phyloP scores from a whole-genome alignment of 2,888 invertebrate species.

The Fragum sueziense region DNA sequence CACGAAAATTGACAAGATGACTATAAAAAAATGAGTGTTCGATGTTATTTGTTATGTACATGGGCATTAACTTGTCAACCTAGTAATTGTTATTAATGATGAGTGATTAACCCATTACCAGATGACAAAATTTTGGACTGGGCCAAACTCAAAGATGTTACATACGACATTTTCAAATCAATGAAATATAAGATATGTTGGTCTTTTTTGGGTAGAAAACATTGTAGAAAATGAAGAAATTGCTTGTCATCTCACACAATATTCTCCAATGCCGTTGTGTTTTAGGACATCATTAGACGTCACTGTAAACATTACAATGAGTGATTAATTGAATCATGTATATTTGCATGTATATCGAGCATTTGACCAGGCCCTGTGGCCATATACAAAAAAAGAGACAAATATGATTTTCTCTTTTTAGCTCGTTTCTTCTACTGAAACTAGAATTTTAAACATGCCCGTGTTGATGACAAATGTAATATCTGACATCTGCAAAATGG shows the following conservation, averaged over 20 bases:
- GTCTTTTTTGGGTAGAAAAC: no score
- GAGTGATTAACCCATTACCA: no score
- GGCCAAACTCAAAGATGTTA: no score
- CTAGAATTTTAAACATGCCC: background rate
- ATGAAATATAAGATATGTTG: no score
- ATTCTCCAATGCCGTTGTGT: no score
- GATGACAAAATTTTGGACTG: no score
- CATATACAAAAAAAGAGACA: background rate
- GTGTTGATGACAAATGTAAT: background rate
- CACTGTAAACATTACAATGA: no score
- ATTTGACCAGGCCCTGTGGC: background rate
- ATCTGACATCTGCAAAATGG: background rate
- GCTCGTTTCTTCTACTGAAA: background rate
- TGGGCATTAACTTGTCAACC: constrained; percentile 10
- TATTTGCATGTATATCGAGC: no score
- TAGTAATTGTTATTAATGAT: background rate
- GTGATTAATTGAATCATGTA: constrained; percentile 24
- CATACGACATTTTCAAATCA: no score
- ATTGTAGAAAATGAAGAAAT: no score
- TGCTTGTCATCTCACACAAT: no score
- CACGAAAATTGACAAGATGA: constrained; percentile 10
- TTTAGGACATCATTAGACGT: no score
- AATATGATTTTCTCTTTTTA: background rate
- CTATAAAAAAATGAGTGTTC: background rate
- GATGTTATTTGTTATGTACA: constrained; percentile 7